Base-by-base conservation (phyloP, 2,888 invertebrate species). In the Xylota segnis region DNA sequence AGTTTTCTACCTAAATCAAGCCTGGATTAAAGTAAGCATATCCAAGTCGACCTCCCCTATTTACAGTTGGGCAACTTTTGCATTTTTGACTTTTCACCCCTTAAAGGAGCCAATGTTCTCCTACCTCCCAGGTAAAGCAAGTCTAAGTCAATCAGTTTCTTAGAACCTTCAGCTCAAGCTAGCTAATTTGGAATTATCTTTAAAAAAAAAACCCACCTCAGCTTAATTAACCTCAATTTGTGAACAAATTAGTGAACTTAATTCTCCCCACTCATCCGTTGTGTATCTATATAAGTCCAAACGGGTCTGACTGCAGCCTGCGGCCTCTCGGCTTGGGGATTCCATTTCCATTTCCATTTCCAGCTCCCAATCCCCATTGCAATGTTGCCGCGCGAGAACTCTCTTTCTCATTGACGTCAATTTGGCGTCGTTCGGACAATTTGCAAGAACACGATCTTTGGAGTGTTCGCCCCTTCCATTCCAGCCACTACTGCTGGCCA, bases 201-300 rank as follows among this genome's bases (percentile, higher is more conserved):
- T 7, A 56, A 32, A 32, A 56, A 23, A 23, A 23, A 23, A 23
- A 23, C 23, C 23, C 23, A 10, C 56, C 56, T 4, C 32, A 37
- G 16, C 43, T 45, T 66, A 81, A 81, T 81, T 75, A 61, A 68
- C 66, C 81, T 61, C 47, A 81, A 81, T 81, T 59, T 75, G 81
- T 68, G 47, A 66, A 54, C 74, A 81, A 81, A 81, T 81, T 74
- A 68, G 59, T 16, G 2, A 45, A 32, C 45, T 37, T 66, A 4
- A 37, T 50, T 76, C 23, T 23, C 61, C 52, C 34, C 40, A n/a
- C 23, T 34, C 52, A 9, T 76, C 34, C 45, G n/a, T 10, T 43
- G 45, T 9, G 40, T 37, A 18, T 29, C 56, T 12, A 43, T 12
- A 43, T 63, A 27, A 63, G 43, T 43, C 45, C 23, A 70, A 70